Evolutionary conservation across 2,888 invertebrate genomes (phyloP).

Genomic region (Fabriciana adippe): DNA sequence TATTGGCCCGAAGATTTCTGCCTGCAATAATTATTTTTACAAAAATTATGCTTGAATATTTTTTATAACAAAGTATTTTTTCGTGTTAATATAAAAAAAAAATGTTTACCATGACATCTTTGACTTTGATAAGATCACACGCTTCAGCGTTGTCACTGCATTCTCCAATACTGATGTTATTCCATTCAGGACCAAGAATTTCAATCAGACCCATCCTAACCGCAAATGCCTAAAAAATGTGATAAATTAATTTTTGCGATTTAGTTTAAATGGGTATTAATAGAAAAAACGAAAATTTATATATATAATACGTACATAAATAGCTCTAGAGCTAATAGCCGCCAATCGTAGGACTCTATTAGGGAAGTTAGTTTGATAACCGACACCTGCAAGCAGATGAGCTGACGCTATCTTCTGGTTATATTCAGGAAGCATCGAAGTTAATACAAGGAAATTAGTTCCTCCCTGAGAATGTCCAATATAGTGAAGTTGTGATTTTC

Average conservation of each 20-base stretch:
- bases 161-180: neutral
- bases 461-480: constrained; percentile 73
- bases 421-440: constrained; percentile 58
- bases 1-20: constrained; percentile 39
- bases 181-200: constrained; percentile 28
- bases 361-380: constrained; percentile 58
- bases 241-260: neutral
- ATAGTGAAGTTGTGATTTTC: constrained; percentile 58
- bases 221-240: constrained; percentile 28
- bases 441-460: constrained; percentile 58
- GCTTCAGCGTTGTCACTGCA: constrained; percentile 9
- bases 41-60: neutral
- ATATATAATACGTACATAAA: constrained; percentile 57
- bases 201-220: constrained; percentile 28
- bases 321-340: constrained; percentile 49
- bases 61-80: neutral
- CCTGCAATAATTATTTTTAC: constrained; percentile 15
- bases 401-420: constrained; percentile 60
- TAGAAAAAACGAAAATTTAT: too few relatives aligned
- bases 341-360: constrained; percentile 40
- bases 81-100: neutral
- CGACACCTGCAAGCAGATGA: constrained; percentile 63
- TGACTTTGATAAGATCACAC: constrained; percentile 18
- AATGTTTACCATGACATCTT: constrained; percentile 23
- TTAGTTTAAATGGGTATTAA: neutral